phyloP scores from a whole-genome alignment of 2,888 invertebrate genomes.

The Meghimatium bilineatum region DNA sequence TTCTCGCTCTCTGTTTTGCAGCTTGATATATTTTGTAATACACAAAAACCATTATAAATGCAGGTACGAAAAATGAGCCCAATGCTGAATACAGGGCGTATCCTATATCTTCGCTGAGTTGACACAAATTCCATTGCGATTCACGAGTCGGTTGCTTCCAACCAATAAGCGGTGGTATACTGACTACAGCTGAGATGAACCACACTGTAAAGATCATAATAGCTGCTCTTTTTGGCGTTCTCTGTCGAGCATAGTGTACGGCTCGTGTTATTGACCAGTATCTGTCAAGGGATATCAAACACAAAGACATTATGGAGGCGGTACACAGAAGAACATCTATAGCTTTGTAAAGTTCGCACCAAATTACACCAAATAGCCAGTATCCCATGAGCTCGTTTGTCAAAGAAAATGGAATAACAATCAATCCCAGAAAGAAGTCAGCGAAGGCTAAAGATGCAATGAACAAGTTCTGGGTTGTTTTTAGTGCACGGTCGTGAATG shows the following conservation, averaged over 20 bases:
- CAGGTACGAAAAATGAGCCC: conserved; percentile 99
- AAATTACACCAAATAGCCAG: conserved; percentile 97
- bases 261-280: conserved; percentile 98
- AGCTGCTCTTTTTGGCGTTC: conserved; percentile 92
- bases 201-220: conserved; percentile 96
- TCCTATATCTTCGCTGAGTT: conserved; percentile 91
- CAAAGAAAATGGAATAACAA: conserved; percentile 97
- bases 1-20: conserved; percentile 91
- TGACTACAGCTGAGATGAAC: conserved; percentile 94
- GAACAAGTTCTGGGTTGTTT: conserved; percentile 98
- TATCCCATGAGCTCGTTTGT: conserved; percentile 98
- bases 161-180: conserved; percentile 95
- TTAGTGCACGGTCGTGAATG: conserved; percentile 94
- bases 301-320: conserved; percentile 97
- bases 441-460: conserved; percentile 96
- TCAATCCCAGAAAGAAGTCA: conserved; percentile 93
- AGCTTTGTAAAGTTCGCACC: conserved; percentile 92
- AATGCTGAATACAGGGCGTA: conserved; percentile 98
- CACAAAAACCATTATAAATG: conserved; percentile 99
- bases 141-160: conserved; percentile 84
- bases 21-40: conserved; percentile 99
- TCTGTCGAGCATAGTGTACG: conserved; percentile 92
- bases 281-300: conserved; percentile 95
- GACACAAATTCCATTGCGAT: conserved; percentile 71
- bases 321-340: conserved; percentile 97